These are phyloP conservation scores for Scrobipalpa costella DNA, from an alignment of 2,888 invertebrate genomes.

Conservation along the genomic window DNA sequence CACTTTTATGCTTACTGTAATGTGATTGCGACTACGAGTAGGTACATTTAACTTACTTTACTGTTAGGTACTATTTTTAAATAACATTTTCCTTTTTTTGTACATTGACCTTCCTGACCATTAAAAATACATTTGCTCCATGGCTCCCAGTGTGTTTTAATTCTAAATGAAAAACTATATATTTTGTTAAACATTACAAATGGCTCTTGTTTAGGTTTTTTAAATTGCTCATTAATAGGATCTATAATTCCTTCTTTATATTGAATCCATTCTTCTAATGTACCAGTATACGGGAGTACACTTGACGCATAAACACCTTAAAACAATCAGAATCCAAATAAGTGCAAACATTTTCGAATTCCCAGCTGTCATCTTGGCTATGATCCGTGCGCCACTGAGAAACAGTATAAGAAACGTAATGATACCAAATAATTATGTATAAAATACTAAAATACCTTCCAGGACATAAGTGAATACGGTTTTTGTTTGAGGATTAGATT, in stretches of 20 bases:
- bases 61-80: slow-evolving; percentile 39
- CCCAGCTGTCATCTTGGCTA: too few relatives aligned
- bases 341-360: not conserved
- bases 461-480: slow-evolving; percentile 34
- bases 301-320: slow-evolving; percentile 32
- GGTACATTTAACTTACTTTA: not conserved
- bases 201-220: slow-evolving; percentile 60
- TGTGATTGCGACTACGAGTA: too few relatives aligned
- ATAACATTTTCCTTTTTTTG: slow-evolving; percentile 73
- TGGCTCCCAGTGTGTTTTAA: slow-evolving; percentile 74
- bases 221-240: slow-evolving; percentile 70
- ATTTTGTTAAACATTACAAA: slow-evolving; percentile 60
- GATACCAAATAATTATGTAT: too few relatives aligned
- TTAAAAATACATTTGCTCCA: slow-evolving; percentile 77
- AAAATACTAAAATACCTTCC: slow-evolving; percentile 33
- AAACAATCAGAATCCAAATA: not conserved
- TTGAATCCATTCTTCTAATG: slow-evolving; percentile 70
- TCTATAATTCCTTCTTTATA: slow-evolving; percentile 69
- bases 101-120: slow-evolving; percentile 56
- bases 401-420: too few relatives aligned
- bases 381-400: too few relatives aligned
- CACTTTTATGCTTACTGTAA: too few relatives aligned
- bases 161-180: slow-evolving; percentile 63
- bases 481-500: not conserved
- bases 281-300: slow-evolving; percentile 56